Percentiles rank a stretch among this genome's conserved stretches.
Evolutionary conservation across 2,888 invertebrate genomes (phyloP).

Genomic region (Branchellion lobata): DNA sequence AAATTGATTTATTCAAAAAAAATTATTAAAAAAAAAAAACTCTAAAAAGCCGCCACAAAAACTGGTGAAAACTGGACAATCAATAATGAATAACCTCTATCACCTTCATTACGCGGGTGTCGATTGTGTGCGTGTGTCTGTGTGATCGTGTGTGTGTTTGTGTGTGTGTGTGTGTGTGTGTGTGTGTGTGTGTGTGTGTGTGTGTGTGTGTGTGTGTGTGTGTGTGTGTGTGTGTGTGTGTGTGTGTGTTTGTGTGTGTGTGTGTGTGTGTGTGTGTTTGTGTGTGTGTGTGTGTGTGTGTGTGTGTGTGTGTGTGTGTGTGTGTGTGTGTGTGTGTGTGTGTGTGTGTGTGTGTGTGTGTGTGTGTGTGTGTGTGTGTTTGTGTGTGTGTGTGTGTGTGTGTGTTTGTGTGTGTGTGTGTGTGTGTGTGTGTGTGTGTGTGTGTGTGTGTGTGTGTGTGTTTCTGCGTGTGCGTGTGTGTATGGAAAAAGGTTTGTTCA

Average conservation of each 20-base stretch:
- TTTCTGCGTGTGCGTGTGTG: too few relatives aligned
- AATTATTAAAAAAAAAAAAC: too few relatives aligned
- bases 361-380: too few relatives aligned
- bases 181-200: not conserved
- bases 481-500: too few relatives aligned
- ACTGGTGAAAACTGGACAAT: not conserved
- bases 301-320: too few relatives aligned
- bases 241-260: not conserved
- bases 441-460: too few relatives aligned
- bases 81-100: not conserved
- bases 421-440: too few relatives aligned
- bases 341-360: too few relatives aligned
- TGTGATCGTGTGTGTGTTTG: not conserved
- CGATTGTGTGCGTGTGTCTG: not conserved
- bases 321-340: too few relatives aligned
- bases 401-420: too few relatives aligned
- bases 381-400: too few relatives aligned
- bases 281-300: not conserved
- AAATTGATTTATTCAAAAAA: too few relatives aligned
- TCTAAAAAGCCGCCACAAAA: not conserved
- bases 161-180: not conserved
- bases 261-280: not conserved
- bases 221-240: not conserved
- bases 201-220: not conserved
- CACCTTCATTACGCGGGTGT: constrained; percentile 5